These are phyloP conservation scores for Otus sunia DNA, from an alignment of 2,113 vertebrate species.

Conservation along the genomic window DNA sequence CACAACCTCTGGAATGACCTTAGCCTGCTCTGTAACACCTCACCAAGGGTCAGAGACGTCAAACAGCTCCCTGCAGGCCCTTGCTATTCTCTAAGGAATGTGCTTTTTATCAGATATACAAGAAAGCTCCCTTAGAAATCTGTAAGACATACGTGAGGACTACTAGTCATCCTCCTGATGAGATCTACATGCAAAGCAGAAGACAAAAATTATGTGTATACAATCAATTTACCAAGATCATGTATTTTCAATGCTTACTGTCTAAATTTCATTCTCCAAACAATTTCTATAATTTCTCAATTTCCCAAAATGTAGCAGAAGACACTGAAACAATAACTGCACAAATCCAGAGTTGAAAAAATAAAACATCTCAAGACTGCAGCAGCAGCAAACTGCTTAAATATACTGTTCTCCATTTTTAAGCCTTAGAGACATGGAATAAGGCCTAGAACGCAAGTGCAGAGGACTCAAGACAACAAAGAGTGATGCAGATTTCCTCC, in stretches of 20 bases:
- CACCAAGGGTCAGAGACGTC: neutral
- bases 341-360: neutral
- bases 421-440: neutral
- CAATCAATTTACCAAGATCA: neutral
- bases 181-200: neutral
- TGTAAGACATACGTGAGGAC: neutral
- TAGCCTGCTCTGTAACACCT: neutral
- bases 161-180: neutral
- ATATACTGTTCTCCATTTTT: neutral
- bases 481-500: neutral
- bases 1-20: slow-evolving; percentile 2
- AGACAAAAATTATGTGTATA: neutral
- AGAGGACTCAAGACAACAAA: neutral
- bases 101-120: neutral
- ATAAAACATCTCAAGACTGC: neutral
- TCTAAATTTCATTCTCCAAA: neutral
- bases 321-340: neutral
- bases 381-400: neutral
- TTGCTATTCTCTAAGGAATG: neutral
- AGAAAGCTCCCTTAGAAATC: neutral
- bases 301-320: neutral
- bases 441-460: neutral
- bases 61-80: neutral
- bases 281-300: neutral
- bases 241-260: neutral